Percentiles rank a stretch among this genome's conserved stretches.
phyloP scores from a whole-genome alignment of 2,113 vertebrate genomes.

The Onychorhynchus coronatus region DNA sequence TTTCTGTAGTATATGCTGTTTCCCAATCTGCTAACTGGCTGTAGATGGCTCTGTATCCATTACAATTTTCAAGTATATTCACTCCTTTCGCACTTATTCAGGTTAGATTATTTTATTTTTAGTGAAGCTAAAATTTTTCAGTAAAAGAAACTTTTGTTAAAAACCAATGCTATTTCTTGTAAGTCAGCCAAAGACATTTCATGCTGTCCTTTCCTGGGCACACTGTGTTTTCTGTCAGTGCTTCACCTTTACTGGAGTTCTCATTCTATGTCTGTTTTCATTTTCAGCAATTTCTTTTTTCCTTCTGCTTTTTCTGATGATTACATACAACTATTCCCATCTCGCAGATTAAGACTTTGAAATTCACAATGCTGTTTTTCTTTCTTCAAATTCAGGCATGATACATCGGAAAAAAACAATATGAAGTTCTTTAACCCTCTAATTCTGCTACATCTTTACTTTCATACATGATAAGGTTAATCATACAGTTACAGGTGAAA shows the following conservation, averaged over 20 bases:
- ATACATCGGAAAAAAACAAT: background rate
- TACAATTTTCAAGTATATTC: background rate
- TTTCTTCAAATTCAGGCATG: background rate
- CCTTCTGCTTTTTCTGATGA: background rate
- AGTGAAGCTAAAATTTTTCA: background rate
- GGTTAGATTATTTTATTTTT: background rate
- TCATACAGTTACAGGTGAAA: background rate
- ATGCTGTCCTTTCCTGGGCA: background rate
- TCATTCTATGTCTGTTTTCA: background rate
- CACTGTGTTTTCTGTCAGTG: background rate
- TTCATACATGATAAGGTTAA: background rate
- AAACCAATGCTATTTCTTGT: fast-evolving
- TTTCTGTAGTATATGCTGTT: background rate
- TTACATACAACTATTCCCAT: background rate
- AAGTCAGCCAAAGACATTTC: background rate
- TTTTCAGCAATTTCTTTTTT: background rate
- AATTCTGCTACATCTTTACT: background rate
- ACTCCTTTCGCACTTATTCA: background rate
- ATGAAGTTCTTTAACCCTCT: background rate
- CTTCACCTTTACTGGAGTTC: background rate
- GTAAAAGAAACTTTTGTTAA: background rate
- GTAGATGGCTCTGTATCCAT: slow-evolving; percentile 8
- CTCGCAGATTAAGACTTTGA: background rate
- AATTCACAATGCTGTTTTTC: background rate
- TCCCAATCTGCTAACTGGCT: background rate